These are phyloP conservation scores for Coreius guichenoti DNA, from an alignment of 2,797 vertebrate species.

Conservation along the genomic window DNA sequence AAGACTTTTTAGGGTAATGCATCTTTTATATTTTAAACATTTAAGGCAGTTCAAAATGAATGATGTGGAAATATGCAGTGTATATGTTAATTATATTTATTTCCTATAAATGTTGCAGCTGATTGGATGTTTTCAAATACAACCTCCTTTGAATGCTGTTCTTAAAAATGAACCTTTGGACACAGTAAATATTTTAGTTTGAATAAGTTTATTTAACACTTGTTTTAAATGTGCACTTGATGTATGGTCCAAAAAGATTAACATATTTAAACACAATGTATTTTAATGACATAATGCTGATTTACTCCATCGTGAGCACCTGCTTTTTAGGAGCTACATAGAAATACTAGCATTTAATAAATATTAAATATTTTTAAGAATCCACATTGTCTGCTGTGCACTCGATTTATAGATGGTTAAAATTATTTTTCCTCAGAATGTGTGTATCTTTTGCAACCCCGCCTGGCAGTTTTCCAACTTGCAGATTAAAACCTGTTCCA, in stretches of 20 bases:
- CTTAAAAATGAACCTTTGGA: neutral
- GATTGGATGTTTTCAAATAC: slow-evolving; percentile 16
- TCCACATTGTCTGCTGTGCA: slow-evolving; percentile 29
- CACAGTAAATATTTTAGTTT: slow-evolving; percentile 19
- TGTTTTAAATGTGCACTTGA: neutral
- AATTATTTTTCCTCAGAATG: slow-evolving; percentile 10
- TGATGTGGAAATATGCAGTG: slow-evolving; percentile 23
- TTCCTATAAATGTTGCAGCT: slow-evolving; percentile 16
- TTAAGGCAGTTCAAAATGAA: neutral
- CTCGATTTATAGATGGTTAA: slow-evolving; percentile 25
- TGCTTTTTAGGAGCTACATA: slow-evolving; percentile 32
- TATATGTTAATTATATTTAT: slow-evolving; percentile 33
- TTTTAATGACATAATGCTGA: neutral
- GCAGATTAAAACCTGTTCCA: slow-evolving; percentile 15
- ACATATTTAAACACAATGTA: neutral
- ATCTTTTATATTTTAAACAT: slow-evolving; percentile 17
- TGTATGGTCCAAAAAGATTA: neutral
- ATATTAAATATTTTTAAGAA: slow-evolving; percentile 56
- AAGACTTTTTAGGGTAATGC: slow-evolving; percentile 1
- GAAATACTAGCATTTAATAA: slow-evolving; percentile 52
- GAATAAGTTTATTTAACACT: neutral
- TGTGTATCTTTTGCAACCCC: neutral
- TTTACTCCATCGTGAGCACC: neutral
- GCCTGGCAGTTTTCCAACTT: neutral
- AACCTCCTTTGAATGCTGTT: slow-evolving; percentile 12